Evolutionary conservation across 2,113 vertebrate genomes (phyloP).

Genomic region (Phalacrocorax brasilianus): DNA sequence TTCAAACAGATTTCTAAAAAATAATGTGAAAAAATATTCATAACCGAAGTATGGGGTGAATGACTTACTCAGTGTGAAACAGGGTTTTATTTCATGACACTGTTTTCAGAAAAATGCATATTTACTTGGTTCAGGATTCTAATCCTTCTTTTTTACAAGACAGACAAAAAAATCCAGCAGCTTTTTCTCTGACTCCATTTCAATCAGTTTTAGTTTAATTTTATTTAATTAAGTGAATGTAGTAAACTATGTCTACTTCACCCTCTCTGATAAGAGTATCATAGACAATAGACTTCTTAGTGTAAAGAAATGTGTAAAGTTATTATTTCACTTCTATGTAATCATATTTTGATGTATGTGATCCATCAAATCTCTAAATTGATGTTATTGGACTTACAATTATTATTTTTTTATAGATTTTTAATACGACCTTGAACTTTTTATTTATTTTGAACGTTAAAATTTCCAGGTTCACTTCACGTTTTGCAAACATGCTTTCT

Average conservation of each 20-base stretch:
- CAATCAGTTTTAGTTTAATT: background rate
- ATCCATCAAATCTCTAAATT: constrained; percentile 28
- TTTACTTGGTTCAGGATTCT: background rate
- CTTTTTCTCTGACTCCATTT: background rate
- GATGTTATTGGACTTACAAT: background rate
- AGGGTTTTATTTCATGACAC: background rate
- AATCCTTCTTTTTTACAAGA: background rate
- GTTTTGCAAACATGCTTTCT: constrained; percentile 37
- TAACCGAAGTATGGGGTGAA: background rate
- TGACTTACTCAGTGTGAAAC: background rate
- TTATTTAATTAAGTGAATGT: background rate
- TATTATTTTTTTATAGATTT: constrained; percentile 12
- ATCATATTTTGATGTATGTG: background rate
- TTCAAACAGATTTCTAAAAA: background rate
- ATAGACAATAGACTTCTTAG: background rate
- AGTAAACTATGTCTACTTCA: background rate
- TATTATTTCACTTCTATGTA: background rate
- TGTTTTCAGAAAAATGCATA: rapidly evolving
- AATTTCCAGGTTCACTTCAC: constrained; percentile 34
- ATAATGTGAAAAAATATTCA: background rate
- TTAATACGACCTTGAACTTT: constrained; percentile 13
- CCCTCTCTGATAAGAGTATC: background rate
- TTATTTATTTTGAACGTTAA: constrained; percentile 31
- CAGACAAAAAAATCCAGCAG: background rate
- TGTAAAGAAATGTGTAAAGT: background rate